Base-by-base conservation (phyloP, 2,888 invertebrate species). In the Leptopterna dolabrata region DNA sequence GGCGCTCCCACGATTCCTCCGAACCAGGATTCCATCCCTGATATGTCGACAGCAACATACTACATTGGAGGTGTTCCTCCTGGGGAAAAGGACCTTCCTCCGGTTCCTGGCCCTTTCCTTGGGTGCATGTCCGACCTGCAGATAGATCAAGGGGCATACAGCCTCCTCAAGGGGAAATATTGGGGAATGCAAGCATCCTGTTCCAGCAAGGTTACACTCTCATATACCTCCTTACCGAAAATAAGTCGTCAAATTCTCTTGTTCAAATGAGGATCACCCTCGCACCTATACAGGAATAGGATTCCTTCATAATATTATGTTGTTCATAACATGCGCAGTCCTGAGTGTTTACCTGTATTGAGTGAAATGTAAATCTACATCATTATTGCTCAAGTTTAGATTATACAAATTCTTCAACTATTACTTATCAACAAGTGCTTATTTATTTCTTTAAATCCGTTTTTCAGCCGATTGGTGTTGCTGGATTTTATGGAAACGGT, bases 11-110 rank as follows among this genome's bases (percentile, higher is more conserved):
- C 95, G 9, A 94, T 95, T 11, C 95, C 95, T 7, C 92, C 93
- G 0, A 91, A 91, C 73, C 92, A 92, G 88, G 92, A 92, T 73
- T 91, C 92, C 63, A 92, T 96, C 71, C 95, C 96, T 0, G 95
- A 96, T 91, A 93, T 96, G 63, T 92, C 93, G 0, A 92, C 93
- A 70, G 95, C 95, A 0, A 93, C 94, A 45, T 96, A 97, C 92
- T 97, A 96, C 92, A 93, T 97, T 90, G 98, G 97, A 0, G 98
- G 98, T 0, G 93, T 96, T 1, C 96, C 97, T 4, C 96, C 97
- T 0, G 95, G 95, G 88, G 94, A 95, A 88, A 92, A 93, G n/a
- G 91, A 92, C 47, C 92, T 90, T 45, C 90, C 91, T 6, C 86
- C 91, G 0, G 24, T 43, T 29, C 90, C 92, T 0, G 91, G 91